Evolutionary conservation across 1,140 invertebrate genomes (phyloP).

Genomic region (Linepithema humile): DNA sequence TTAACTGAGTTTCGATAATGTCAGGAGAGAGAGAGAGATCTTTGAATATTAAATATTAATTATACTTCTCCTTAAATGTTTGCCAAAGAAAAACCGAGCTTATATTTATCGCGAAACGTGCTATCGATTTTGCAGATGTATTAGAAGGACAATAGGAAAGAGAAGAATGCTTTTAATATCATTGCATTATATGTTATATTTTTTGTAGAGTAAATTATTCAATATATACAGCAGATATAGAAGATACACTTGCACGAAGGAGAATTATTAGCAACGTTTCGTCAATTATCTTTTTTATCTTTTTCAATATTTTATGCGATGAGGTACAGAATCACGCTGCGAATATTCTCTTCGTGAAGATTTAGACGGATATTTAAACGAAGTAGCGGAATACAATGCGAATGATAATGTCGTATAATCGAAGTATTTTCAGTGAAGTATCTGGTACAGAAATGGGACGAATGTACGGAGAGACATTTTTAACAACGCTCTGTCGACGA

Average conservation of each 20-base stretch:
- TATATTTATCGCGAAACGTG: not conserved
- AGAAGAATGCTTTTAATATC: not conserved
- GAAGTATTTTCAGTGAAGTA: constrained; percentile 12
- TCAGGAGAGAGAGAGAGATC: not conserved
- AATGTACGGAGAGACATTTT: not conserved
- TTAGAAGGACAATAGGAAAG: not conserved
- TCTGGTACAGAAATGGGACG: not conserved
- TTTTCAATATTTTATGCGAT: constrained; percentile 2
- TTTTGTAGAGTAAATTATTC: constrained; percentile 15
- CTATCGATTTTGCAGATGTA: not conserved
- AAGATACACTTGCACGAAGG: not conserved
- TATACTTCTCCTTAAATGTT: not conserved
- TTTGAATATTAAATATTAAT: constrained; percentile 1
- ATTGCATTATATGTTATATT: constrained; percentile 21
- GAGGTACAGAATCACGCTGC: constrained; percentile 23
- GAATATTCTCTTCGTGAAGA: not conserved
- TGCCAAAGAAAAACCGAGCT: not conserved
- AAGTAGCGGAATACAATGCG: not conserved
- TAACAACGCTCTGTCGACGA: constrained; percentile 12
- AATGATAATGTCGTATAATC: not conserved
- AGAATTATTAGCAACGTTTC: constrained; percentile 27
- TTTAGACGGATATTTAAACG: constrained; percentile 2
- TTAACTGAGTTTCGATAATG: not conserved
- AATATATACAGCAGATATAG: constrained; percentile 5
- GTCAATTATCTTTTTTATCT: constrained; percentile 24